A percentile compares a stretch with the other conserved stretches of the same genome.
These are phyloP conservation scores for Patiria miniata DNA, from an alignment of 35 echinoderm and acorn worm genomes.

Conservation along the genomic window DNA sequence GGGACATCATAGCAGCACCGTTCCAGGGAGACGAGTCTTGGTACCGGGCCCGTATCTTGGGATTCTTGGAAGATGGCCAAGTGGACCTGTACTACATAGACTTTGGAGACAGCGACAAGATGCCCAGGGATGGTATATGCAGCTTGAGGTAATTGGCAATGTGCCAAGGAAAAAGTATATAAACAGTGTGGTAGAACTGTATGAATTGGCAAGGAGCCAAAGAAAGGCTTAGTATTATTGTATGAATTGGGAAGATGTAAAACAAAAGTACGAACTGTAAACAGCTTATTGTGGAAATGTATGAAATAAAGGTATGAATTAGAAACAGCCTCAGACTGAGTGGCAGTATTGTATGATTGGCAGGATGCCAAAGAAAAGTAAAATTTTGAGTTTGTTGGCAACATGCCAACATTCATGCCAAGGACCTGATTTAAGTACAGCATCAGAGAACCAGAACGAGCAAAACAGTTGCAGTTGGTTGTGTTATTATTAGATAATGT, in stretches of 20 bases:
- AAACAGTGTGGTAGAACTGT: background rate
- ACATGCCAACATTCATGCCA: too few species aligned
- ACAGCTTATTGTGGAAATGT: background rate
- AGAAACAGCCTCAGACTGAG: too few species aligned
- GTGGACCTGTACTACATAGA: conserved; percentile 94
- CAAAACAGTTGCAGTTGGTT: too few species aligned
- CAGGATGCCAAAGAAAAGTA: too few species aligned
- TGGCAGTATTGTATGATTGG: too few species aligned
- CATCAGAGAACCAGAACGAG: too few species aligned
- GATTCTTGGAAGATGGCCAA: conserved; percentile 69
- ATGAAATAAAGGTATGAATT: too few species aligned
- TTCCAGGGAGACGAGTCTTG: conserved; percentile 81
- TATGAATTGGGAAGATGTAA: background rate
- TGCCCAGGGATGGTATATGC: conserved; percentile 45
- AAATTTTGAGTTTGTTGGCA: too few species aligned
- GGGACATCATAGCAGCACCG: conserved; percentile 88
- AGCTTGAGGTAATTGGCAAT: conserved; percentile 64
- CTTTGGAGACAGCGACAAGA: conserved; percentile 79
- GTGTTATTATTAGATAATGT: too few species aligned
- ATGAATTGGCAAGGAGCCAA: background rate
- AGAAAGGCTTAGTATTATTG: background rate
- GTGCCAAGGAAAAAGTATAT: background rate
- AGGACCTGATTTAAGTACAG: too few species aligned
- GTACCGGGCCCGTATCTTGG: conserved; percentile 83
- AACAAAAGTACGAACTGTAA: background rate